Evolutionary conservation across 2,113 vertebrate genomes (phyloP).

Genomic region (Sclerurus mexicanus): DNA sequence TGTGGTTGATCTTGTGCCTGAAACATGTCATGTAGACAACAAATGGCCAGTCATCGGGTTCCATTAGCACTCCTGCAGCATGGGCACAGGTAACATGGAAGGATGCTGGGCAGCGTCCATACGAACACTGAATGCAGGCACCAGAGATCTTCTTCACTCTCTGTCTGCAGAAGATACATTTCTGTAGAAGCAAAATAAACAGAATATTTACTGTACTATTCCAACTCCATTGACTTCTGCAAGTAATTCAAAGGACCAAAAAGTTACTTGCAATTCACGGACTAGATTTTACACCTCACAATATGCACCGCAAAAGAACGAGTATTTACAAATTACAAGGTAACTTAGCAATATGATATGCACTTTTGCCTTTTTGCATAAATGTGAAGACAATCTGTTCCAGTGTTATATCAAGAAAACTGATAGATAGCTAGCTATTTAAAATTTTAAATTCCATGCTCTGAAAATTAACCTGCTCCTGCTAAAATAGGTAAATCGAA

Average conservation of each 20-base stretch:
- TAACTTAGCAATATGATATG: background rate
- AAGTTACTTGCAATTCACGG: background rate
- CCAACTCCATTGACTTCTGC: background rate
- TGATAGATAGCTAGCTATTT: background rate
- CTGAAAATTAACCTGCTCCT: conserved; percentile 1
- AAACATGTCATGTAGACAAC: conserved; percentile 94
- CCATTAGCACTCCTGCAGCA: conserved; percentile 90
- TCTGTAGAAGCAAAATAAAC: conserved; percentile 75
- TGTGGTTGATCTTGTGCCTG: conserved; percentile 85
- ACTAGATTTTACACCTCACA: background rate
- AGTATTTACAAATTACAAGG: background rate
- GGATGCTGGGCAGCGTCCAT: conserved; percentile 88
- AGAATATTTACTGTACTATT: background rate
- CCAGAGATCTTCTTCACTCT: conserved; percentile 85
- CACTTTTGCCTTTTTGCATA: background rate
- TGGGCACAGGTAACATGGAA: conserved; percentile 98
- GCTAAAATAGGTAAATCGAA: background rate
- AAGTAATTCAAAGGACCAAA: background rate
- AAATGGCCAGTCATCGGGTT: conserved; percentile 92
- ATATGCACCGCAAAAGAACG: background rate
- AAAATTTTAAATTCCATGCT: background rate
- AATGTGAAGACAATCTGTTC: conserved; percentile 10
- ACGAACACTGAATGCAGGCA: conserved; percentile 94
- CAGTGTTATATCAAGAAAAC: background rate
- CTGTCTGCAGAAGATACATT: conserved; percentile 91